Evolutionary conservation across 2,113 vertebrate species (phyloP).

Genomic region (Macaca nemestrina): DNA sequence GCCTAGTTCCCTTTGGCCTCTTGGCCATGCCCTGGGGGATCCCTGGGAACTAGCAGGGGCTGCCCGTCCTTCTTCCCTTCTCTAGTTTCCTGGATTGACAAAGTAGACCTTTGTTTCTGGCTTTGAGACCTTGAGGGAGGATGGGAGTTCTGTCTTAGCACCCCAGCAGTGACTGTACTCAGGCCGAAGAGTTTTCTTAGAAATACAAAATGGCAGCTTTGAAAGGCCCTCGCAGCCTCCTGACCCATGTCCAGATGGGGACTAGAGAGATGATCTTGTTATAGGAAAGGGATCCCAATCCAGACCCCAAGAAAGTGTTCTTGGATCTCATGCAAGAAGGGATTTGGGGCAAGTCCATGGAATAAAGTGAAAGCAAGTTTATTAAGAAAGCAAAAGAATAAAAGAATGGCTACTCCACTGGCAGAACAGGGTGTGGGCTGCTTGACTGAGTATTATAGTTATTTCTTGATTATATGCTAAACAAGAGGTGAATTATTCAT

Average conservation of each 20-base stretch:
- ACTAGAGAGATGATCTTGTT: not conserved
- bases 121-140: not conserved
- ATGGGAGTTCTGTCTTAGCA: not conserved
- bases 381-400: too few relatives aligned
- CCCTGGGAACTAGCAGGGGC: not conserved
- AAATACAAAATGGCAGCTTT: not conserved
- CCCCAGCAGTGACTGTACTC: not conserved
- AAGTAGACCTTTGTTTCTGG: slow-evolving; percentile 25
- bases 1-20: not conserved
- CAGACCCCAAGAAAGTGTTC: too few relatives aligned
- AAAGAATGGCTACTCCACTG: too few relatives aligned
- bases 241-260: not conserved
- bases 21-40: not conserved
- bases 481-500: too few relatives aligned
- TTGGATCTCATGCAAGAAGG: too few relatives aligned
- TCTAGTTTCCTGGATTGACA: slow-evolving; percentile 10
- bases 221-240: not conserved
- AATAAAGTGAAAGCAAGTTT: too few relatives aligned
- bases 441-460: too few relatives aligned
- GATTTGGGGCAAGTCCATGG: too few relatives aligned
- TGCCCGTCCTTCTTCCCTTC: not conserved
- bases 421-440: too few relatives aligned
- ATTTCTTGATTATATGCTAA: too few relatives aligned
- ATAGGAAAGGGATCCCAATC: too few relatives aligned
- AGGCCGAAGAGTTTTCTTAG: slow-evolving; percentile 39